Conservation (phyloP, 2,797 vertebrate species). For the Tokudaia muenninki region DNA sequence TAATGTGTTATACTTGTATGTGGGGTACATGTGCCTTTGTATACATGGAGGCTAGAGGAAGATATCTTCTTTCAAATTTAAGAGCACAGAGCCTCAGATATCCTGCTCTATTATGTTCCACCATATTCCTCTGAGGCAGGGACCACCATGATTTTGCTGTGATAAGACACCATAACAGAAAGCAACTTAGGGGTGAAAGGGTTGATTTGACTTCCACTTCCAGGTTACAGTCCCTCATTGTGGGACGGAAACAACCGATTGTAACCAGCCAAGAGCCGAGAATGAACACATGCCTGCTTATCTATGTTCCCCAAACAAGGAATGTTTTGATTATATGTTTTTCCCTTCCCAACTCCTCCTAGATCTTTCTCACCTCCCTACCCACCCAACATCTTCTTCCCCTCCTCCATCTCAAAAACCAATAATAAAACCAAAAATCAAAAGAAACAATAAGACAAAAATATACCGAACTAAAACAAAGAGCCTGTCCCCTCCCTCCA, state of each 20-base stretch:
- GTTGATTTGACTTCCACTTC: not conserved
- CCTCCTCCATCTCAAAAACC: not conserved
- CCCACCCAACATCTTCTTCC: not conserved
- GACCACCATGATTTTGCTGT: not conserved
- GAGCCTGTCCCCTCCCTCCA: not conserved
- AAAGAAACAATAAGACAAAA: not conserved
- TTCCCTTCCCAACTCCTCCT: too few relatives aligned
- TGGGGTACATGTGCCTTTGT: too few relatives aligned
- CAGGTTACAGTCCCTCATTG: not conserved
- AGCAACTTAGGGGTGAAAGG: not conserved
- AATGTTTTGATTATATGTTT: not conserved
- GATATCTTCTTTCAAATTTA: not conserved
- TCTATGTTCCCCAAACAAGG: not conserved
- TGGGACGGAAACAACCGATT: not conserved
- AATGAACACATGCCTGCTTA: too few relatives aligned
- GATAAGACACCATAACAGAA: not conserved
- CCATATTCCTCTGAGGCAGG: not conserved
- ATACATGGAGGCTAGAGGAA: not conserved
- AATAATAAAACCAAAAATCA: not conserved
- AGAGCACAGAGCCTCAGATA: not conserved
- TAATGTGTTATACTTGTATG: not conserved
- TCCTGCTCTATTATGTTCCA: not conserved
- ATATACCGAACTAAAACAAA: not conserved
- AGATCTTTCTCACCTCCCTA: not conserved
- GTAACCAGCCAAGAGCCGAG: not conserved